Percentiles rank a stretch among this genome's conserved stretches.
phyloP scores from a whole-genome alignment of 2,888 invertebrate species.

The Dendrolimus houi region DNA sequence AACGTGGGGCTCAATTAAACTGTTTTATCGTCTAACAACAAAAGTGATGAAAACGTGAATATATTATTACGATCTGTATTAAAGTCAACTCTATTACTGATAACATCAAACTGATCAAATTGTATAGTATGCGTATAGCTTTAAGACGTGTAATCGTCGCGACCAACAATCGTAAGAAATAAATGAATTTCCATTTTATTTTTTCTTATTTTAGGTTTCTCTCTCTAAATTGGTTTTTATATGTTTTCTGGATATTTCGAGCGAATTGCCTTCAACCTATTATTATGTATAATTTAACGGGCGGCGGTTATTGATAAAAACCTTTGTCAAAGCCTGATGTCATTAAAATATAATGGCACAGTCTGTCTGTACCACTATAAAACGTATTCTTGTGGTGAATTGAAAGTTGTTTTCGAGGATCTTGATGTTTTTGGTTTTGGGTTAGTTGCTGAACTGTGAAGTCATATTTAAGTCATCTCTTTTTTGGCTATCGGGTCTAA shows the following conservation, averaged over 20 bases:
- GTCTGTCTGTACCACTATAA: neutral
- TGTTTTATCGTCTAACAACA: too few relatives aligned
- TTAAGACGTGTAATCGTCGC: constrained; percentile 41
- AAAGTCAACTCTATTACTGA: too few relatives aligned
- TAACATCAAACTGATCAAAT: too few relatives aligned
- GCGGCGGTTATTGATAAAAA: constrained; percentile 24
- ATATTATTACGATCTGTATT: too few relatives aligned
- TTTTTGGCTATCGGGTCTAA: too few relatives aligned
- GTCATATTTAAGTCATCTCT: too few relatives aligned
- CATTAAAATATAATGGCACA: constrained; percentile 16
- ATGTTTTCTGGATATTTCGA: constrained; percentile 43
- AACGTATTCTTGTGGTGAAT: neutral
- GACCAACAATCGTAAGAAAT: constrained; percentile 60
- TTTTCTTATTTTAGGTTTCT: constrained; percentile 17
- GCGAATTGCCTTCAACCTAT: constrained; percentile 31
- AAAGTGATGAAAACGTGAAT: too few relatives aligned
- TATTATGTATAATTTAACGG: constrained; percentile 48
- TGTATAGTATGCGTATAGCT: too few relatives aligned
- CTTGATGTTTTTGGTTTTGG: neutral
- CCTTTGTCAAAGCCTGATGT: constrained; percentile 39
- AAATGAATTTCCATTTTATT: constrained; percentile 50
- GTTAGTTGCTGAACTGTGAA: too few relatives aligned
- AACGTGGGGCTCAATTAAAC: too few relatives aligned
- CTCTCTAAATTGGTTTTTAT: constrained; percentile 54
- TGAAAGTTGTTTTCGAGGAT: neutral